Evolutionary conservation across 2,797 vertebrate genomes (phyloP).

Genomic region (Microchirus variegatus): DNA sequence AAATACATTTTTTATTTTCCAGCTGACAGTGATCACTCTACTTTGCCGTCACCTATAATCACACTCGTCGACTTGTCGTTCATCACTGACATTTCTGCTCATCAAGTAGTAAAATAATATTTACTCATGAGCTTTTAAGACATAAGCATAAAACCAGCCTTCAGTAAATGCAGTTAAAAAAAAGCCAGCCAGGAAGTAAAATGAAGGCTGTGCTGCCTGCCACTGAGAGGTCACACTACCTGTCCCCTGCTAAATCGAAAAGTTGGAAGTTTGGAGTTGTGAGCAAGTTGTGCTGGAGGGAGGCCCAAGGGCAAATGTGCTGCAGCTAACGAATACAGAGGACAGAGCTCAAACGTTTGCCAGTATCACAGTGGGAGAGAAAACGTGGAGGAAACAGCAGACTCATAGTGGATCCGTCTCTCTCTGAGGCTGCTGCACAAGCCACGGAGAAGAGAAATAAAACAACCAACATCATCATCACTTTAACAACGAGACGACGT

Average conservation of each 20-base stretch:
- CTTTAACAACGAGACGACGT: background rate
- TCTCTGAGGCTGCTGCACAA: conserved; percentile 4
- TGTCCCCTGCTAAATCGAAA: conserved; percentile 56
- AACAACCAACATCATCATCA: background rate
- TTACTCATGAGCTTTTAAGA: conserved; percentile 38
- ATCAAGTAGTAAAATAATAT: conserved; percentile 6
- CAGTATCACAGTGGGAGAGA: conserved; percentile 39
- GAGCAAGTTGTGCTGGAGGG: conserved; percentile 51
- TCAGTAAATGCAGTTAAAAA: conserved; percentile 35
- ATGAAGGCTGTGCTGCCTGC: conserved; percentile 36
- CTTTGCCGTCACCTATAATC: no score
- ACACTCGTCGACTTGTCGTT: no score
- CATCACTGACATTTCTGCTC: conserved; percentile 33
- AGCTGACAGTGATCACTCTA: no score
- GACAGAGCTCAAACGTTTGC: conserved; percentile 52
- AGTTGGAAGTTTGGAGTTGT: conserved; percentile 53
- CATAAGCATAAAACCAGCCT: conserved; percentile 16
- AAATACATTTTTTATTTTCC: no score
- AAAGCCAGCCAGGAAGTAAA: conserved; percentile 26
- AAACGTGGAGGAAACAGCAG: conserved; percentile 24
- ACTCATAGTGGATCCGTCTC: conserved; percentile 9
- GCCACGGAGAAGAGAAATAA: no score
- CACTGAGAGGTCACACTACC: conserved; percentile 37
- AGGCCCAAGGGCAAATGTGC: conserved; percentile 60
- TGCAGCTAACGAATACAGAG: conserved; percentile 47